These are phyloP conservation scores for Drosophila lini DNA, from an alignment of 1,140 invertebrate genomes.

Conservation along the genomic window DNA sequence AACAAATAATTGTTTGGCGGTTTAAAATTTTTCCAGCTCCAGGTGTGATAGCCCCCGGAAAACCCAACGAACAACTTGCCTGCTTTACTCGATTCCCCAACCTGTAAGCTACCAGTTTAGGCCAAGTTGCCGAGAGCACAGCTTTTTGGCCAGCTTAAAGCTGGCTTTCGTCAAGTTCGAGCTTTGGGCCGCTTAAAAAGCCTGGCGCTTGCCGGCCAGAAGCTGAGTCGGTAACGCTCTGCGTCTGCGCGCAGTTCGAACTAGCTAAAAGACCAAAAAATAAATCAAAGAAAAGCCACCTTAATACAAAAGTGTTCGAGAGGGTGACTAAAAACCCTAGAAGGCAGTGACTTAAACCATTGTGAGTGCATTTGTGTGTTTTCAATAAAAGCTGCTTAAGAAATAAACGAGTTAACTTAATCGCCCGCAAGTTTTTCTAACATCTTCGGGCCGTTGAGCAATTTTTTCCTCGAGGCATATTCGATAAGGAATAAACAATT, in stretches of 20 bases:
- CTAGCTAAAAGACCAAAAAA: slow-evolving; percentile 30
- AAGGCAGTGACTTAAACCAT: slow-evolving; percentile 30
- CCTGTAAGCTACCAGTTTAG: not conserved
- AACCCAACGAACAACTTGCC: not conserved
- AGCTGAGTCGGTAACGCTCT: slow-evolving; percentile 73
- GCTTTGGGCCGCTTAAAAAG: slow-evolving; percentile 63
- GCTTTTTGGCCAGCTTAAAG: slow-evolving; percentile 36
- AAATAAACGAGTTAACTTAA: slow-evolving; percentile 19
- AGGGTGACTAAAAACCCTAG: slow-evolving; percentile 37
- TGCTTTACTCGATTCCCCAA: not conserved
- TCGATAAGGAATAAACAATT: slow-evolving; percentile 60
- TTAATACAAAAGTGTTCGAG: slow-evolving; percentile 28
- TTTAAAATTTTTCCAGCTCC: not conserved
- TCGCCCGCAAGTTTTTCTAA: slow-evolving; percentile 25
- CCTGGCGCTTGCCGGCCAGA: slow-evolving; percentile 48
- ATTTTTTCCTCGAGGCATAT: slow-evolving; percentile 35
- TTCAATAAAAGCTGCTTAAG: slow-evolving; percentile 5
- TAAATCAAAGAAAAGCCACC: slow-evolving; percentile 7
- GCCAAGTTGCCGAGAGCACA: slow-evolving; percentile 5
- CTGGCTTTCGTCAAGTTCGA: slow-evolving; percentile 24
- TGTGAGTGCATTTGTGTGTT: slow-evolving; percentile 30
- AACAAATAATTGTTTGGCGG: not conserved
- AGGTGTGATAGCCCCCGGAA: not conserved
- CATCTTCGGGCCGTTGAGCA: slow-evolving; percentile 34
- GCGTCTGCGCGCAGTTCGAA: slow-evolving; percentile 79